Percentiles rank a stretch among this genome's conserved stretches.
Evolutionary conservation across 2,113 vertebrate species (phyloP).

Genomic region (Dromaius novaehollandiae): DNA sequence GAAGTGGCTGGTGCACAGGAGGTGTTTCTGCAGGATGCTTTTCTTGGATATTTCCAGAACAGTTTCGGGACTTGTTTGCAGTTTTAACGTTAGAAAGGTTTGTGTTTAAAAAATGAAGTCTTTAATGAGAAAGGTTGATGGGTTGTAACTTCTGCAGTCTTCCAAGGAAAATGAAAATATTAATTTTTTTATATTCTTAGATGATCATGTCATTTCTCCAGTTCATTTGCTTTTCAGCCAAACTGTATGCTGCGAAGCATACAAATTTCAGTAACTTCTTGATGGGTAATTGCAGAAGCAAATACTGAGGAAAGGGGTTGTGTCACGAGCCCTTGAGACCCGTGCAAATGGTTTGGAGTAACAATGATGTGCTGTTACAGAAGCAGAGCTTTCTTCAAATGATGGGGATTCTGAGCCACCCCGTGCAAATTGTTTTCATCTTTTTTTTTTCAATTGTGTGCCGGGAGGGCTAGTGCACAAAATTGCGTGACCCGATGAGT

Average conservation of each 20-base stretch:
- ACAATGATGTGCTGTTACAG: neutral
- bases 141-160: neutral
- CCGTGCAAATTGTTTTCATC: conserved; percentile 44
- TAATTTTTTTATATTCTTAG: neutral
- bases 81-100: neutral
- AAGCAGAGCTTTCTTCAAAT: conserved; percentile 24
- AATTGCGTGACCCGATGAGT: neutral
- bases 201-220: neutral
- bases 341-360: conserved; percentile 34
- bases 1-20: neutral
- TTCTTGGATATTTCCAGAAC: neutral
- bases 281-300: neutral
- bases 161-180: neutral
- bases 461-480: neutral
- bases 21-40: neutral
- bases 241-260: neutral
- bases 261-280: neutral
- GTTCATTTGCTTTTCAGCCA: neutral
- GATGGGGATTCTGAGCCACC: conserved; percentile 48
- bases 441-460: neutral
- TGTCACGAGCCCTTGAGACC: conserved; percentile 24
- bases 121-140: neutral
- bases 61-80: neutral
- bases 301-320: neutral
- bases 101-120: neutral